Conservation (phyloP, 2,888 invertebrate species). For the Molanna angustata region DNA sequence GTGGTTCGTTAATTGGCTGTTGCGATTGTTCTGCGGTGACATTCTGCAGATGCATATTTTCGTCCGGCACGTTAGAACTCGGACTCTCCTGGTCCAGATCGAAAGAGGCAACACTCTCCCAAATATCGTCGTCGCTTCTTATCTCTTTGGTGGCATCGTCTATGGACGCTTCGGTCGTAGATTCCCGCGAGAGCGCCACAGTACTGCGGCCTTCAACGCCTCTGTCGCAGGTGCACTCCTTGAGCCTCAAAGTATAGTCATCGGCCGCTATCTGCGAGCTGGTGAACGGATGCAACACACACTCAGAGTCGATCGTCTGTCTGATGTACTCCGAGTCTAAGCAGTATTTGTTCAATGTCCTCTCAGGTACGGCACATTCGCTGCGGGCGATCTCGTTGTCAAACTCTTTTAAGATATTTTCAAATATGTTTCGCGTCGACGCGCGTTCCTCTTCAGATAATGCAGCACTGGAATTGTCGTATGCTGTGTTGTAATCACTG, state of each 20-base stretch:
- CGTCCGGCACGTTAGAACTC: neutral
- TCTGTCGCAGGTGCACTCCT: slow-evolving; percentile 9
- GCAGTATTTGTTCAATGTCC: slow-evolving; percentile 34
- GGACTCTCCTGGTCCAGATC: neutral
- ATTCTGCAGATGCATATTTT: neutral
- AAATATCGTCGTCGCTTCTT: slow-evolving; percentile 2
- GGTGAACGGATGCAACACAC: slow-evolving; percentile 8
- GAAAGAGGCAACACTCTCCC: neutral
- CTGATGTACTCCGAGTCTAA: slow-evolving; percentile 35
- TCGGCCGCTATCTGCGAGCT: slow-evolving; percentile 17
- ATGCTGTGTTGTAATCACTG: too few relatives aligned
- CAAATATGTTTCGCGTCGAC: too few relatives aligned
- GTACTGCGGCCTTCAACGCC: neutral
- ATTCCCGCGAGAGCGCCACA: neutral
- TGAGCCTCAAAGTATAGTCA: slow-evolving; percentile 21
- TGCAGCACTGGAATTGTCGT: too few relatives aligned
- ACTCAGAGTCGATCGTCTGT: slow-evolving; percentile 5
- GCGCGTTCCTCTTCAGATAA: too few relatives aligned
- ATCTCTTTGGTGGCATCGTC: neutral
- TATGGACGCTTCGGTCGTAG: neutral
- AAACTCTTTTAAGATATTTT: too few relatives aligned
- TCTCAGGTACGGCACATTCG: neutral
- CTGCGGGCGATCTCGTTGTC: too few relatives aligned
- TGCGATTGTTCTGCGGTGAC: neutral
- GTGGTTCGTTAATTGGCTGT: neutral